phyloP scores from a whole-genome alignment of 1,140 invertebrate species.

The Calephelis nemesis region DNA sequence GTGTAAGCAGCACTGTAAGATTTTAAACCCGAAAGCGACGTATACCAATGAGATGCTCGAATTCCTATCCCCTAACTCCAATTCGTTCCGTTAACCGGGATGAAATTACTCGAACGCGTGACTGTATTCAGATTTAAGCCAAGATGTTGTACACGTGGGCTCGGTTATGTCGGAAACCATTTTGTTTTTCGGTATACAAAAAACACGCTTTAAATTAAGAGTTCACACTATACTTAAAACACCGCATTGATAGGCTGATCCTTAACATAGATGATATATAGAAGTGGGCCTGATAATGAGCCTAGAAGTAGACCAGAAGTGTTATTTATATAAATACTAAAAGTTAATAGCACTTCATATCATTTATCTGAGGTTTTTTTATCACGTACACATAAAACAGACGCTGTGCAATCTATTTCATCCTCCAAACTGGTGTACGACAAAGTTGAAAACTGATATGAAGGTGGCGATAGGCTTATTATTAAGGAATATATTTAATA shows the following conservation, averaged over 20 bases:
- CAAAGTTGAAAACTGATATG: too few relatives aligned
- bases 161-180: conserved; percentile 5
- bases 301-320: background rate
- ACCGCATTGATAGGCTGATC: background rate
- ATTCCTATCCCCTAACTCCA: background rate
- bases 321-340: background rate
- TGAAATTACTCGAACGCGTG: conserved; percentile 7
- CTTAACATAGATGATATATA: background rate
- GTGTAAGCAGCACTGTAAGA: background rate
- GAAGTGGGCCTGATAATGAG: background rate
- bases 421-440: background rate
- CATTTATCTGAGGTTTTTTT: too few relatives aligned
- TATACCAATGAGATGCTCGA: background rate
- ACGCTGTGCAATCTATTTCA: background rate
- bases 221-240: conserved; percentile 11
- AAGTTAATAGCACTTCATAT: too few relatives aligned
- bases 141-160: conserved; percentile 6
- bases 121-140: conserved; percentile 3
- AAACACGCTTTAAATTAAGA: background rate
- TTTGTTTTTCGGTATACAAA: conserved; percentile 9
- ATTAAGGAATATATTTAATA: background rate
- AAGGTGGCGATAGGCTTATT: too few relatives aligned
- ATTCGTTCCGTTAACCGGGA: conserved; percentile 4
- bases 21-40: background rate
- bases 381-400: too few relatives aligned